Conservation (phyloP, 2,888 invertebrate species). For the Tryphoninae sp. region DNA sequence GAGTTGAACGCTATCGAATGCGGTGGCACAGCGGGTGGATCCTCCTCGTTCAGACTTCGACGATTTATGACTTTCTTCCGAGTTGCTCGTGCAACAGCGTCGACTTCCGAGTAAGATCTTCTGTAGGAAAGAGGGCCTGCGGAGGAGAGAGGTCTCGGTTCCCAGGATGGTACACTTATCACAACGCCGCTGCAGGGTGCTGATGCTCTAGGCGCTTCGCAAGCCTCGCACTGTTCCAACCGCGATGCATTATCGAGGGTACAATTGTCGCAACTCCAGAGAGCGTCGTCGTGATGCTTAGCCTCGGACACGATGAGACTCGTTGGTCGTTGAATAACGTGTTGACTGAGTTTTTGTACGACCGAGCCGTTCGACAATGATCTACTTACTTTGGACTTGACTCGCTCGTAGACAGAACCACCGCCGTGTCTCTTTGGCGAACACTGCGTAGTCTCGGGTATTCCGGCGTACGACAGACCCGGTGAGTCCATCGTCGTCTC, state of each 20-base stretch:
- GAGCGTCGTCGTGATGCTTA: constrained; percentile 75
- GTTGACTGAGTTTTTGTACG: constrained; percentile 84
- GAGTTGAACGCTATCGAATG: constrained; percentile 79
- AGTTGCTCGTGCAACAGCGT: constrained; percentile 79
- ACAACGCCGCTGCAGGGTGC: constrained; percentile 81
- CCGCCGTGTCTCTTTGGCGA: constrained; percentile 82
- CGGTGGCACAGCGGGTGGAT: constrained; percentile 83
- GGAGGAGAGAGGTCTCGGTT: constrained; percentile 77
- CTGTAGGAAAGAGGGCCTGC: constrained; percentile 79
- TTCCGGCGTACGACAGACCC: constrained; percentile 72
- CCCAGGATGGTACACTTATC: constrained; percentile 82
- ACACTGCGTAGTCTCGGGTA: constrained; percentile 76
- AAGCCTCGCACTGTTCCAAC: constrained; percentile 88
- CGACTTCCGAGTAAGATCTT: constrained; percentile 81
- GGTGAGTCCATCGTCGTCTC: constrained; percentile 75
- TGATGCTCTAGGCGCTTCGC: constrained; percentile 86
- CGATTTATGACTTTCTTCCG: constrained; percentile 82
- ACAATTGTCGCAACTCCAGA: constrained; percentile 89
- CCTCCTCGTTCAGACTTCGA: constrained; percentile 83
- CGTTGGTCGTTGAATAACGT: constrained; percentile 83
- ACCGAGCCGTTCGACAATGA: constrained; percentile 86
- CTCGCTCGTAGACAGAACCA: constrained; percentile 81
- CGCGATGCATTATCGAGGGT: constrained; percentile 88
- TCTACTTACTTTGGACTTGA: constrained; percentile 84
- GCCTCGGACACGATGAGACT: constrained; percentile 84